These are phyloP conservation scores for Drosophila athabasca DNA, from an alignment of 1,140 invertebrate genomes.

Conservation along the genomic window DNA sequence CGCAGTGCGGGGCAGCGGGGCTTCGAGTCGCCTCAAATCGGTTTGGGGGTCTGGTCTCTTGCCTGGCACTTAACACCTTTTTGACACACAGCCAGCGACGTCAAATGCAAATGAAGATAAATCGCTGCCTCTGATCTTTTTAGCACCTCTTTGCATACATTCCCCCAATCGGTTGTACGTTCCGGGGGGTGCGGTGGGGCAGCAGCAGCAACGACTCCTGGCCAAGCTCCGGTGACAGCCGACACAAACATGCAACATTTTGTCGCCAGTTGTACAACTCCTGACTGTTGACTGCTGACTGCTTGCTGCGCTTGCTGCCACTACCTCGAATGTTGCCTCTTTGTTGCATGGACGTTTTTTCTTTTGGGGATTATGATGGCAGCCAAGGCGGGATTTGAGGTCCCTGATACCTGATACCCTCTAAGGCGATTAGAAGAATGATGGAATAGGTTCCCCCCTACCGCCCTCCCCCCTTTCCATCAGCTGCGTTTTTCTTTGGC, in stretches of 20 bases:
- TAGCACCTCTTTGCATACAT: constrained; percentile 82
- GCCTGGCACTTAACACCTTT: constrained; percentile 78
- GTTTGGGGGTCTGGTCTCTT: constrained; percentile 26
- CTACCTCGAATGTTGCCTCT: constrained; percentile 8
- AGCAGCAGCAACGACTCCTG: constrained; percentile 6
- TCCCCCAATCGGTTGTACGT: constrained; percentile 20
- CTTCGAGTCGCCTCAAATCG: constrained; percentile 1
- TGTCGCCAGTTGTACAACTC: constrained; percentile 76
- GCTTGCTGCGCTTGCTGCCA: constrained; percentile 20
- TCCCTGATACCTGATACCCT: constrained; percentile 37
- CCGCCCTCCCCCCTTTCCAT: too few relatives aligned
- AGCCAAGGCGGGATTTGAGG: constrained; percentile 21
- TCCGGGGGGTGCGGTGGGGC: not conserved
- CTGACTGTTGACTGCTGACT: constrained; percentile 18
- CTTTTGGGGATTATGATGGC: constrained; percentile 51
- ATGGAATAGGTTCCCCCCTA: too few relatives aligned
- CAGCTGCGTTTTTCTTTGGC: too few relatives aligned
- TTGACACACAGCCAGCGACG: constrained; percentile 79
- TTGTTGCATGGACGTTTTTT: constrained; percentile 3
- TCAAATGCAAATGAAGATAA: constrained; percentile 83
- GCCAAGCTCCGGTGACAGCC: constrained; percentile 59
- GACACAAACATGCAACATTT: constrained; percentile 79
- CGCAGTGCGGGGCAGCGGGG: constrained; percentile 15
- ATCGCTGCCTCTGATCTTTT: constrained; percentile 82
- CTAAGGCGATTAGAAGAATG: too few relatives aligned